phyloP scores from a whole-genome alignment of 2,888 invertebrate species.

The Leucania comma region DNA sequence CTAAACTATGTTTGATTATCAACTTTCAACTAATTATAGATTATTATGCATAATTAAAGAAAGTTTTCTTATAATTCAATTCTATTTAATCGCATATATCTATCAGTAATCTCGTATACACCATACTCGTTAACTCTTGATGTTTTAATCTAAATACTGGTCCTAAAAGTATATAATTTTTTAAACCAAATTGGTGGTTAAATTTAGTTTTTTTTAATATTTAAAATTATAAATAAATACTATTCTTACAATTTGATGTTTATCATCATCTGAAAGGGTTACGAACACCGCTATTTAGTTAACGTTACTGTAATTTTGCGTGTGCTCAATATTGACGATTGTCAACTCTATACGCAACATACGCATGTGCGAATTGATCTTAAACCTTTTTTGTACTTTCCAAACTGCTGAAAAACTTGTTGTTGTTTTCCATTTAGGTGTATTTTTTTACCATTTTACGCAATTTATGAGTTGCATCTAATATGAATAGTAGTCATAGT shows the following conservation, averaged over 20 bases:
- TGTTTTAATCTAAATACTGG: no score
- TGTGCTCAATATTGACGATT: not conserved
- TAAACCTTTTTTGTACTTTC: not conserved
- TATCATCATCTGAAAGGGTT: not conserved
- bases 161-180: not conserved
- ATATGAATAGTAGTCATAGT: no score
- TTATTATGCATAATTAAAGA: slow-evolving; percentile 6
- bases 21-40: slow-evolving; percentile 22
- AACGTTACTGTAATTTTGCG: slow-evolving; percentile 16
- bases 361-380: slow-evolving; percentile 28
- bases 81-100: slow-evolving; percentile 5
- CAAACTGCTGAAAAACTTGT: not conserved
- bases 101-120: not conserved
- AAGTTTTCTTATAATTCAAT: slow-evolving; percentile 15
- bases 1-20: slow-evolving; percentile 19
- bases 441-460: not conserved
- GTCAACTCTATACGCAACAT: not conserved
- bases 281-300: not conserved
- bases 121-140: not conserved
- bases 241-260: not conserved
- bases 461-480: not conserved
- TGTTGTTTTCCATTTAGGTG: not conserved
- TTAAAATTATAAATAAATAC: not conserved
- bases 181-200: not conserved
- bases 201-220: no score